Conservation (phyloP, 2,797 vertebrate species). For the Pseudotriccus pelzelni region DNA sequence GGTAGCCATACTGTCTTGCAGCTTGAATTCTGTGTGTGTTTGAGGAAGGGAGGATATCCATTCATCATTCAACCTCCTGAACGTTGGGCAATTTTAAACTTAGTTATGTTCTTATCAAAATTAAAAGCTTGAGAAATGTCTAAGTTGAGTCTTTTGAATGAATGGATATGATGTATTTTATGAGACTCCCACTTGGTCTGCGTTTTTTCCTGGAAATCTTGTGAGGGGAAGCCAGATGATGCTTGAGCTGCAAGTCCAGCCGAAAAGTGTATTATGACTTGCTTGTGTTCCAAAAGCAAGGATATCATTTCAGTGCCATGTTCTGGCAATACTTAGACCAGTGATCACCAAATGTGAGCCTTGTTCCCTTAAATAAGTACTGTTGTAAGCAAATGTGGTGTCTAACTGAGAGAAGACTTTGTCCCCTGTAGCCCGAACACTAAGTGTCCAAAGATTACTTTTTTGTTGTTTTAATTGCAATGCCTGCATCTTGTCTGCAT, state of each 20-base stretch:
- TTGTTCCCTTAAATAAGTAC: neutral
- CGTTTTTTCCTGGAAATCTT: neutral
- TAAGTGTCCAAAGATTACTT: neutral
- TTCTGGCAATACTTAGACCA: neutral
- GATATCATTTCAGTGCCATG: neutral
- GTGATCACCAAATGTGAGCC: neutral
- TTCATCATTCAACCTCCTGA: neutral
- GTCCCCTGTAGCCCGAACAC: neutral
- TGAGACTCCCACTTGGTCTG: neutral
- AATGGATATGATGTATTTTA: neutral
- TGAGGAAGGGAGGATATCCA: neutral
- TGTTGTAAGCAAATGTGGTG: neutral
- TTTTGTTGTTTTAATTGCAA: neutral
- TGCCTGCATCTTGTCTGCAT: neutral
- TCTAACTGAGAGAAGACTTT: neutral
- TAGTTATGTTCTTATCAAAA: neutral
- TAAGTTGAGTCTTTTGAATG: neutral
- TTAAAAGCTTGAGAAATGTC: neutral
- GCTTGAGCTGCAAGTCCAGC: neutral
- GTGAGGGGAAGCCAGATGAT: neutral
- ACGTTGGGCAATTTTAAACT: constrained; percentile 10
- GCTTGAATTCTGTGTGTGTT: neutral
- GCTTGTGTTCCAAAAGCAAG: constrained; percentile 1
- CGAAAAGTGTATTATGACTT: neutral
- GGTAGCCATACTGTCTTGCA: constrained; percentile 9